These are phyloP conservation scores for Rhadina sibilatrix DNA, from an alignment of 2,113 vertebrate genomes.

Conservation along the genomic window DNA sequence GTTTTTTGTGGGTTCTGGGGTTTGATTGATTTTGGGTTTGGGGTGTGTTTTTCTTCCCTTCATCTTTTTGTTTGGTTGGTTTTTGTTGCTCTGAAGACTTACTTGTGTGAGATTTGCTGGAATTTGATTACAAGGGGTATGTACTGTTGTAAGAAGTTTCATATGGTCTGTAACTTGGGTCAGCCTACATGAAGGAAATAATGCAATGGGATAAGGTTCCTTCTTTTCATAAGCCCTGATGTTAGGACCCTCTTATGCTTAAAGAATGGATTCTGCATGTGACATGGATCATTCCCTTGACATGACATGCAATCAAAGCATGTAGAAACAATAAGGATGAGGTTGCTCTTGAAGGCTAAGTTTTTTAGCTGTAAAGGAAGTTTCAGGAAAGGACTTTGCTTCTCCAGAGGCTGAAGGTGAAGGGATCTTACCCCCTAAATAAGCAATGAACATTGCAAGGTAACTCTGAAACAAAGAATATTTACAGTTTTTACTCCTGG, in stretches of 20 bases:
- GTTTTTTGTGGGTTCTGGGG: not conserved
- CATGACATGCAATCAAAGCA: not conserved
- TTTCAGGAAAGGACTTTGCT: not conserved
- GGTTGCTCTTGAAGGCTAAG: not conserved
- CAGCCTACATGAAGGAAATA: not conserved
- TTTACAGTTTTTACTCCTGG: not conserved
- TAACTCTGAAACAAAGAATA: not conserved
- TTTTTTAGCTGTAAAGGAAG: not conserved
- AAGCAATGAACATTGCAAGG: not conserved
- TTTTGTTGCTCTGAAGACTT: not conserved
- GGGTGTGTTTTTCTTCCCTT: too few relatives aligned
- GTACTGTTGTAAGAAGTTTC: not conserved
- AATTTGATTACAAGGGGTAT: not conserved
- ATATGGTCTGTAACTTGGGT: not conserved
- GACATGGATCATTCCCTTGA: not conserved
- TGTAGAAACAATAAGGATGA: not conserved
- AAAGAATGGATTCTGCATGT: not conserved
- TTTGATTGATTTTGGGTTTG: not conserved
- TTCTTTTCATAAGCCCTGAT: not conserved
- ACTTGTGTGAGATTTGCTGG: fast-evolving
- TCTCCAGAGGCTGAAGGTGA: not conserved
- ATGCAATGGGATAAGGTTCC: not conserved
- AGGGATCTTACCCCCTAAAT: not conserved
- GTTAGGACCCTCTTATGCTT: not conserved
- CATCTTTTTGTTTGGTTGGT: fast-evolving